Evolutionary conservation across 1,140 invertebrate genomes (phyloP).

Genomic region (Limonius californicus): DNA sequence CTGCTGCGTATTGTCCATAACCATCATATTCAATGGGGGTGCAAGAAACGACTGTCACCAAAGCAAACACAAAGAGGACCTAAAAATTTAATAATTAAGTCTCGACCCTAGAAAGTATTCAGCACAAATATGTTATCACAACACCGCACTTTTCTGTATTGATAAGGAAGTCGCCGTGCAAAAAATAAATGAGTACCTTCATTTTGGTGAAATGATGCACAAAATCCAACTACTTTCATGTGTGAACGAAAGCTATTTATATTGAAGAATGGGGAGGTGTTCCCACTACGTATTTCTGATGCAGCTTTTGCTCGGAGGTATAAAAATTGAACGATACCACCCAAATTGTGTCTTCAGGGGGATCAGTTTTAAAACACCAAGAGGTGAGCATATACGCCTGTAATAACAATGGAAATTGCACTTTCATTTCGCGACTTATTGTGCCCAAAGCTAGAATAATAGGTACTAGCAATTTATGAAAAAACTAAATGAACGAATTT

Average conservation of each 20-base stretch:
- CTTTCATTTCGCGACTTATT: too few species aligned
- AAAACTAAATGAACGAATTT: too few species aligned
- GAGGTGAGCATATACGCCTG: too few species aligned
- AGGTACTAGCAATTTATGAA: too few species aligned
- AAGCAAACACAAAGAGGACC: not conserved
- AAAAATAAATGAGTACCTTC: not conserved
- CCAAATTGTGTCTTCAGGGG: too few species aligned
- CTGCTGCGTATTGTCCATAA: not conserved
- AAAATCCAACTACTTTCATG: not conserved
- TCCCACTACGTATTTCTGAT: not conserved
- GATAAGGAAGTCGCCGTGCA: too few species aligned
- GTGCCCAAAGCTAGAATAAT: too few species aligned
- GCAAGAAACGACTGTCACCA: not conserved
- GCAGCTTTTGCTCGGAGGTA: too few species aligned
- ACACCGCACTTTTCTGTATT: not conserved
- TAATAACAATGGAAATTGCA: too few species aligned
- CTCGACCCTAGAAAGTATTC: not conserved
- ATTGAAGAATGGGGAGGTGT: not conserved
- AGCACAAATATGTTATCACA: not conserved
- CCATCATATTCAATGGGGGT: not conserved
- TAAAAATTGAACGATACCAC: too few species aligned
- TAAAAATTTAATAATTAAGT: not conserved
- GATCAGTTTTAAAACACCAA: too few species aligned
- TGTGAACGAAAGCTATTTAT: conserved; percentile 5
- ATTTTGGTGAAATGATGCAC: conserved; percentile 3